Evolutionary conservation across 2,797 vertebrate genomes (phyloP), one percentile per base, ranked within the genome.

Genomic region (Lerista edwardsae): DNA sequence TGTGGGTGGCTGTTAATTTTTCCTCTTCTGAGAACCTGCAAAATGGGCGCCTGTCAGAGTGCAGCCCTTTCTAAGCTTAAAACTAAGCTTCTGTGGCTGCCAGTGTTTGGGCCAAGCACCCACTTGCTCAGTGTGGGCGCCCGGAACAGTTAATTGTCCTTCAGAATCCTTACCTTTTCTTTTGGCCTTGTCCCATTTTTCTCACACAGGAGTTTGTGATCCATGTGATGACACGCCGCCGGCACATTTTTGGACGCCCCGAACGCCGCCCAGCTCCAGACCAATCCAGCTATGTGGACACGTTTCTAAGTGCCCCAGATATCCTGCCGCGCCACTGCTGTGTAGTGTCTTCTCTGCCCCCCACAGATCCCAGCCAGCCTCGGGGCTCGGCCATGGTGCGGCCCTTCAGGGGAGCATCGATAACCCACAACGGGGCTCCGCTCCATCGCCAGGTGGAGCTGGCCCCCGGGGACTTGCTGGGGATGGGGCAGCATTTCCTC

Each of bases 141-240:
- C 25, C 2, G 0, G 27, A 14, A 29, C 25, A 27, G 14, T 51
- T n/a, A 41, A 3, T 57, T 80, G 55, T 34, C 57, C 79, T 79
- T 23, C 6, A 4, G 73, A 6, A 29, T 2, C 61, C 6, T 55
- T 59, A 74, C 68, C 11, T 1, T 61, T 14, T 47, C 12, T 68
- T 21, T 29, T 47, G 44, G 4, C 19, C 1, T 41, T 76, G 41
- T 59, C 65, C n/a, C 27, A 44, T 17, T 34, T 4, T 6, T 34
- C 8, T 57, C 23, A 14, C 14, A 3, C 90, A 99, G 98, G 98
- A 98, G 91, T 98, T 98, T 95, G 97, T 98, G 94, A 96, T 98
- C 93, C 98, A 98, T 83, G 97, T 98, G 90, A 98, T 99, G 98
- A 95, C 96, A 34, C 95, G 97, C 61, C 97, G 97, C 89, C 97